These are phyloP conservation scores for Lacanobia wlatinum DNA, from an alignment of 2,888 invertebrate species.

Conservation along the genomic window DNA sequence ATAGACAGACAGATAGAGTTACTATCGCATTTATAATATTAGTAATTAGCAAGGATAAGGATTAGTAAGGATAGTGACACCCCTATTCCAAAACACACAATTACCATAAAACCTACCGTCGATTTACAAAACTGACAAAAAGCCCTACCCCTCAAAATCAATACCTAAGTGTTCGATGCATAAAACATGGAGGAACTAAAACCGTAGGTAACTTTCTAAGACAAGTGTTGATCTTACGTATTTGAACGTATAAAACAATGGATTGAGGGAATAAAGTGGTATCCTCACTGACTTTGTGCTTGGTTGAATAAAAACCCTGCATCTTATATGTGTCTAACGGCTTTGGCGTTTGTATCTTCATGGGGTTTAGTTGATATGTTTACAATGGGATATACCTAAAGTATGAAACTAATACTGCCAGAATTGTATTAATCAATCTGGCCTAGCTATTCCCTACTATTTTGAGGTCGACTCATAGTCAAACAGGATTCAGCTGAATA, in stretches of 20 bases:
- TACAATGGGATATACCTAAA: no score
- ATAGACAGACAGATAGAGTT: no score
- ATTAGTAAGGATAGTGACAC: no score
- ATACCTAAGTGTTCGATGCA: slow-evolving; percentile 61
- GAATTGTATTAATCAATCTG: no score
- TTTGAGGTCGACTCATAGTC: no score
- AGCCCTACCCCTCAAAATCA: slow-evolving; percentile 38
- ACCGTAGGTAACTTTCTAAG: slow-evolving; percentile 57
- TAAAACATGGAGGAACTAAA: slow-evolving; percentile 69
- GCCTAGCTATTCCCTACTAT: no score
- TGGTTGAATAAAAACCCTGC: slow-evolving; percentile 12
- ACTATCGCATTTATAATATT: no score
- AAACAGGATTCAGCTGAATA: no score
- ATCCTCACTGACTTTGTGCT: slow-evolving; percentile 23
- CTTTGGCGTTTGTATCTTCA: neutral
- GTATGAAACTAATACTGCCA: no score
- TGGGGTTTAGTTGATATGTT: no score
- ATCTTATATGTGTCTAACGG: neutral
- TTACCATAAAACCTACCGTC: slow-evolving; percentile 31
- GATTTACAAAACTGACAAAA: slow-evolving; percentile 38
- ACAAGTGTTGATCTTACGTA: slow-evolving; percentile 61
- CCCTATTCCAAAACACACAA: neutral
- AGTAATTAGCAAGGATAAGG: no score
- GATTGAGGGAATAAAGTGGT: slow-evolving; percentile 43
- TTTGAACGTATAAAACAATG: slow-evolving; percentile 61